phyloP scores from a whole-genome alignment of 2,888 invertebrate species.

The Acholoe squamosa region DNA sequence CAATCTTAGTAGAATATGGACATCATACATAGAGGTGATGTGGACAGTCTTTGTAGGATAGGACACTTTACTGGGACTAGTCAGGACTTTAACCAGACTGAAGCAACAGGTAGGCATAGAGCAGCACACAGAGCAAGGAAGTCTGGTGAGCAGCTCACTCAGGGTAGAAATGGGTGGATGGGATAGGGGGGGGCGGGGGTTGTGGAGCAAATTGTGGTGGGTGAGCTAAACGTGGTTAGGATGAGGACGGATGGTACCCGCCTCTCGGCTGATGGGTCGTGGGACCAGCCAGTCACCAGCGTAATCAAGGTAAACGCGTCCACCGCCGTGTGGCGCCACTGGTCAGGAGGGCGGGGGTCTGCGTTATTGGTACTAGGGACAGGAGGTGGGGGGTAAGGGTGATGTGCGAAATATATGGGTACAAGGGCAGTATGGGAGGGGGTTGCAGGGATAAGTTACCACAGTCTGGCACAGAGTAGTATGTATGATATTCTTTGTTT shows the following conservation, averaged over 20 bases:
- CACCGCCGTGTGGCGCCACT: not conserved
- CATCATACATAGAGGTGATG: no score
- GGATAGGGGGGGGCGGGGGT: not conserved
- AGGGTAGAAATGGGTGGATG: not conserved
- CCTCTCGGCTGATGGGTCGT: not conserved
- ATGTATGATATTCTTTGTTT: no score
- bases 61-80: no score
- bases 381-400: not conserved
- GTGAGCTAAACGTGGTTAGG: constrained; percentile 1
- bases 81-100: no score
- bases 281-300: not conserved
- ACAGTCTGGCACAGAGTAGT: no score
- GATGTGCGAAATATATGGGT: not conserved
- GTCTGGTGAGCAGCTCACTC: not conserved
- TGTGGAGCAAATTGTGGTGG: not conserved
- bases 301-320: constrained; percentile 27
- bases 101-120: no score
- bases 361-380: not conserved
- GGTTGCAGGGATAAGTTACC: no score
- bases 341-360: not conserved
- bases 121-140: not conserved
- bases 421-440: no score
- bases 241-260: constrained; percentile 2
- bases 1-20: no score
- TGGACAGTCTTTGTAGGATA: no score